Evolutionary conservation across 2,797 vertebrate genomes (phyloP).

Genomic region (Erethizon dorsatum): DNA sequence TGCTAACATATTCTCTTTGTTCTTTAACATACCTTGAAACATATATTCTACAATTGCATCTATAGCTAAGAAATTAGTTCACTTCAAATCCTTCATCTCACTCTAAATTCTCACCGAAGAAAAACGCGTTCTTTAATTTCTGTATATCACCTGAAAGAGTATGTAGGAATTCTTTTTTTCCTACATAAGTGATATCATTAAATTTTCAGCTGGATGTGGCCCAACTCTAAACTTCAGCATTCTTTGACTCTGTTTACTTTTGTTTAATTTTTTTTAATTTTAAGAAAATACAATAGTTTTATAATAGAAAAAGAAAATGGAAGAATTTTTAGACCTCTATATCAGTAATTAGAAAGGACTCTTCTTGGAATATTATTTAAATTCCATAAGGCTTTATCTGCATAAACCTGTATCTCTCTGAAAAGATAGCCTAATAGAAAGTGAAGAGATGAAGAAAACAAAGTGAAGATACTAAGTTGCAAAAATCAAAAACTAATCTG

Average conservation of each 20-base stretch:
- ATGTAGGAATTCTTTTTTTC: neutral
- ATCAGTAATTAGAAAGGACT: constrained; percentile 40
- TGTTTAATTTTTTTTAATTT: neutral
- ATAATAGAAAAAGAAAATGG: neutral
- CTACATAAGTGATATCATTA: neutral
- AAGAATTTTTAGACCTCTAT: neutral
- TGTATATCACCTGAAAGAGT: neutral
- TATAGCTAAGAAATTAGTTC: constrained; percentile 33
- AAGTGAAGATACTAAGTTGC: constrained; percentile 20
- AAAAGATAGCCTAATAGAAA: neutral
- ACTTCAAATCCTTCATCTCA: neutral
- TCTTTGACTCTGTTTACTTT: neutral
- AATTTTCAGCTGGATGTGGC: neutral
- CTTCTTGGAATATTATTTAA: constrained; percentile 53
- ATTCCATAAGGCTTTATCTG: constrained; percentile 17
- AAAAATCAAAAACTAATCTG: neutral
- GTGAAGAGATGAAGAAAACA: constrained; percentile 48
- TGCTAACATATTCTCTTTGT: neutral
- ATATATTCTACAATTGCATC: neutral
- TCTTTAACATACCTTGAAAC: neutral
- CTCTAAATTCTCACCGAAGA: neutral
- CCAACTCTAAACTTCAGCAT: neutral
- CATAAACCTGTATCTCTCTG: neutral
- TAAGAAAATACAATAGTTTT: constrained; percentile 22
- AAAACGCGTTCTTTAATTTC: constrained; percentile 22